A percentile compares a stretch with the other conserved stretches of the same genome.
phyloP scores from a whole-genome alignment of 2,797 vertebrate species.

The Acrossocheilus wenchowensis region DNA sequence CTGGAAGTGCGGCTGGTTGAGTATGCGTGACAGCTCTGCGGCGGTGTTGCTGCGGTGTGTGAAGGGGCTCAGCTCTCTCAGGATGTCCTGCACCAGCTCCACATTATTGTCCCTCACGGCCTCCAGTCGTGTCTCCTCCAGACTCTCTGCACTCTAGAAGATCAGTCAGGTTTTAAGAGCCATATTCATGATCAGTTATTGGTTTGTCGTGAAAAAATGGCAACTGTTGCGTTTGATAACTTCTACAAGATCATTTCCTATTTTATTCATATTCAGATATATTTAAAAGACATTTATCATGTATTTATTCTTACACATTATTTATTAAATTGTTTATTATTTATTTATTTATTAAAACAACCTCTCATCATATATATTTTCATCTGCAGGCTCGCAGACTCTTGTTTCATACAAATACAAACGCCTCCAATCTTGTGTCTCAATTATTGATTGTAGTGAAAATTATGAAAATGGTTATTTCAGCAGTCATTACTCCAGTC shows the following conservation, averaged over 20 bases:
- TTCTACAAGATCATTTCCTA: too few relatives aligned
- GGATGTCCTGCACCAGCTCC: conserved; percentile 93
- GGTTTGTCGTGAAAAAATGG: neutral
- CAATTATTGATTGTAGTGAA: too few relatives aligned
- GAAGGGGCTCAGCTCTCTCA: conserved; percentile 86
- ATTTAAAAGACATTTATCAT: too few relatives aligned
- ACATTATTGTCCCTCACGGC: conserved; percentile 90
- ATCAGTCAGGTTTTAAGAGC: neutral
- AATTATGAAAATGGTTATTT: too few relatives aligned
- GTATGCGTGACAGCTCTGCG: conserved; percentile 84
- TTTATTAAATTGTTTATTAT: too few relatives aligned
- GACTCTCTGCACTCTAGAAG: conserved; percentile 83
- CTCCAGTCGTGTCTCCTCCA: conserved; percentile 85
- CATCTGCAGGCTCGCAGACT: neutral
- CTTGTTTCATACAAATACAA: neutral
- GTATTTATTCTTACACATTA: too few relatives aligned
- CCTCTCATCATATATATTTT: too few relatives aligned
- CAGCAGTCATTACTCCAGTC: too few relatives aligned
- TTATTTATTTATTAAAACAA: too few relatives aligned
- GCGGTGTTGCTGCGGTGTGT: conserved; percentile 78
- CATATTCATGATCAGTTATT: neutral
- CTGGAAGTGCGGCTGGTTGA: conserved; percentile 94
- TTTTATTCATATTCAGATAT: too few relatives aligned
- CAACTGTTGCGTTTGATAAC: too few relatives aligned
- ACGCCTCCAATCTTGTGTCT: too few relatives aligned